These are phyloP conservation scores for Pheosia gnoma DNA, from an alignment of 2,888 invertebrate species.

Conservation along the genomic window DNA sequence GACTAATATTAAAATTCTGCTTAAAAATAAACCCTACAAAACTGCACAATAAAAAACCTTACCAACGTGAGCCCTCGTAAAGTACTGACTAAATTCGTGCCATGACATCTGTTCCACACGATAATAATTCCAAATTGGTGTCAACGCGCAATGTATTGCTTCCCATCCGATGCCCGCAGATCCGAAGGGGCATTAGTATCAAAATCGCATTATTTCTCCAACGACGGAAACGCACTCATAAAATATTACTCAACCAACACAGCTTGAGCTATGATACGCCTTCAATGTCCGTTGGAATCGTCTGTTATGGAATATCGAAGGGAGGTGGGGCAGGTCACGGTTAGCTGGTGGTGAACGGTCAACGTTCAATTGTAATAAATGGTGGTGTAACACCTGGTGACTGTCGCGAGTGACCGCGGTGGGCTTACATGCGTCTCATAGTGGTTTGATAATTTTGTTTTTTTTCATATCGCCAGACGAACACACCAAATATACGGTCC, in stretches of 20 bases:
- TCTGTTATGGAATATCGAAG: constrained; percentile 21
- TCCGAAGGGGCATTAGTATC: constrained; percentile 57
- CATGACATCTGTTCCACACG: constrained; percentile 28
- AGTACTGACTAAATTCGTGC: background rate
- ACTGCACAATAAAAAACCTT: too few relatives aligned
- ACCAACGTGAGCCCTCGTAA: background rate
- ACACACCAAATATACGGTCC: too few relatives aligned
- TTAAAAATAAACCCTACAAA: too few relatives aligned
- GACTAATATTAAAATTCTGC: too few relatives aligned
- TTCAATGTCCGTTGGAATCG: constrained; percentile 19
- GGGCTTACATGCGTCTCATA: constrained; percentile 59
- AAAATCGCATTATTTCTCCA: constrained; percentile 73
- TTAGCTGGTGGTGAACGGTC: constrained; percentile 66
- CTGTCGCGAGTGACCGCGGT: constrained; percentile 49
- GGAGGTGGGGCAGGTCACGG: constrained; percentile 48
- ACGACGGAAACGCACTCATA: constrained; percentile 70
- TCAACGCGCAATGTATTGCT: constrained; percentile 33
- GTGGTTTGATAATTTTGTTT: too few relatives aligned
- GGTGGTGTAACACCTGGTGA: constrained; percentile 75
- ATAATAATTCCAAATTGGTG: constrained; percentile 33
- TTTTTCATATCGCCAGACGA: too few relatives aligned
- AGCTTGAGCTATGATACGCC: constrained; percentile 41
- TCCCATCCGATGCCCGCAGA: constrained; percentile 28
- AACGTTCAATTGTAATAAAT: constrained; percentile 82
- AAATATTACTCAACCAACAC: constrained; percentile 68